phyloP scores from a whole-genome alignment of 1,140 invertebrate species.

The Meloidogyne hapla region DNA sequence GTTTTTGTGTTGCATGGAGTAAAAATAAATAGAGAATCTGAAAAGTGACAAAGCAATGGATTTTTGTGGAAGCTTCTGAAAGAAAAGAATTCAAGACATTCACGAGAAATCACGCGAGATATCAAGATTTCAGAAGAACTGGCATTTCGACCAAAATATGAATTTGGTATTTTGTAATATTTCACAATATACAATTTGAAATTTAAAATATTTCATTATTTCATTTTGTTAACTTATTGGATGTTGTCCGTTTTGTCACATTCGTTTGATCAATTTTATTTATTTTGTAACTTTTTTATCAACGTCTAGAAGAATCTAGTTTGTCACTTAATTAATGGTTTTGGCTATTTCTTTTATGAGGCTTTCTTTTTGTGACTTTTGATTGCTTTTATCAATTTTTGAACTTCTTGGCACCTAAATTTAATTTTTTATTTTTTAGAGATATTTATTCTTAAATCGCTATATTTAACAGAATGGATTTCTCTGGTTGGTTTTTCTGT shows the following conservation, averaged over 20 bases:
- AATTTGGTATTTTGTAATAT: too few species aligned
- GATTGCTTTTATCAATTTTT: too few species aligned
- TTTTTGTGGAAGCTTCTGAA: too few species aligned
- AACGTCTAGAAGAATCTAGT: background rate
- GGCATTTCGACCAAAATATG: too few species aligned
- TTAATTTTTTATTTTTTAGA: background rate
- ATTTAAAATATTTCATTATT: too few species aligned
- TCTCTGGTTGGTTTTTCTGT: background rate
- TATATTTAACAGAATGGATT: background rate
- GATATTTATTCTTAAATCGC: background rate
- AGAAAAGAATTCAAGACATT: too few species aligned
- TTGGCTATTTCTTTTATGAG: too few species aligned
- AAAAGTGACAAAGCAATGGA: too few species aligned
- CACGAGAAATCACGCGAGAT: too few species aligned
- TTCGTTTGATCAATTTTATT: background rate
- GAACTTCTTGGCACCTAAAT: too few species aligned
- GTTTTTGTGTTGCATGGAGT: constrained; percentile 6
- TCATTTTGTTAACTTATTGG: background rate
- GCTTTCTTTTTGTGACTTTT: too few species aligned
- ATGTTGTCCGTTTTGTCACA: background rate
- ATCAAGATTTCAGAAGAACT: too few species aligned
- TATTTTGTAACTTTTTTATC: background rate
- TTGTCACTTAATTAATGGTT: background rate
- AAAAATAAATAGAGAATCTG: background rate
- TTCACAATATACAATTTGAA: background rate